Base-by-base conservation (phyloP, 2,888 invertebrate genomes). In the Leptopilina syphax region DNA sequence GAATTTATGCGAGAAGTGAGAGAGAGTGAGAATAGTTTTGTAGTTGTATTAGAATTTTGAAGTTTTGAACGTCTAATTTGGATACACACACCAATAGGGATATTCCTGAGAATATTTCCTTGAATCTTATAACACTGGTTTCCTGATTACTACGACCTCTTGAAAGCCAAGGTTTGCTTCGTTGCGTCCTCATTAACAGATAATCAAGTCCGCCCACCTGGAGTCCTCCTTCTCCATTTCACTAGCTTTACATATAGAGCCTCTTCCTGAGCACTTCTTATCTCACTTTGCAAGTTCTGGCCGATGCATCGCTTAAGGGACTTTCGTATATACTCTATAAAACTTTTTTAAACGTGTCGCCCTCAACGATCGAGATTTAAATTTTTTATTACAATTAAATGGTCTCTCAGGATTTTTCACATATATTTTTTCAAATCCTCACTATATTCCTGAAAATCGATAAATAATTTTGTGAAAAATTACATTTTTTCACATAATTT, bases 161-260 rank as follows among this genome's bases (percentile, higher is more conserved):
- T 73, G 34, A 73, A 50, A 73, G 57, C 34, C 34, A 60, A 41
- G 34, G 73, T 73, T 73, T 41, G 41, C 73, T 60, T 57, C 73
- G 57, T 34, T 60, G 73, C 73, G n/a, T 73, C 73, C 57, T 73
- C 41, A 73, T 73, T 57, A 60, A 73, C 41, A 57, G 73, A 73
- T 73, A 73, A 73, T 73, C 73, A 73, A 73, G 57, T 73, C 73
- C 57, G 73, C 57, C 73, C 57, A 73, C n/a, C n/a, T 34, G 34
- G n/a, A 18, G 63, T 50, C 18, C 73, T 50, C 68, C 68, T 73
- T 54, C 34, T 73, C 57, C 3, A 73, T 41, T 57, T 34, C 57
- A 54, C 57, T 41, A 18, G 73, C 34, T 73, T 73, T 57, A 41
- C 73, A 73, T 73, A 73, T 60, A 73, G 57, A 57, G 27, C 34